A percentile compares a stretch with the other conserved stretches of the same genome.
phyloP scores from a whole-genome alignment of 53 echinoderm and acorn worm genomes.

The Arbacia lixula region DNA sequence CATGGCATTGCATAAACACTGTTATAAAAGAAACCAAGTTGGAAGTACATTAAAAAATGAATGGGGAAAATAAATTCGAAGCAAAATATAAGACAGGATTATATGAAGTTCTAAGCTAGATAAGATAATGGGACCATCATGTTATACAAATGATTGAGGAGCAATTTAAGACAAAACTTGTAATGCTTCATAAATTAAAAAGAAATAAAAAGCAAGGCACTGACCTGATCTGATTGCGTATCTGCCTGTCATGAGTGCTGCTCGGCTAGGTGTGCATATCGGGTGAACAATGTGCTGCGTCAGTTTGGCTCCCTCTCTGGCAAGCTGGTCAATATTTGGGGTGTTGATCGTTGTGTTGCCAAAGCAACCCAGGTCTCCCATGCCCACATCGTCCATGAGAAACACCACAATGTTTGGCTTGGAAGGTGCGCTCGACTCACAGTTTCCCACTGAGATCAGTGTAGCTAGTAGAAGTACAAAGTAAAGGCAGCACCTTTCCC shows the following conservation, averaged over 20 bases:
- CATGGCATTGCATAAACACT: no score
- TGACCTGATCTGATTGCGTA: slow-evolving; percentile 62
- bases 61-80: no score
- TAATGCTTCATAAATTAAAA: no score
- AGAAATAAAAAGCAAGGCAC: no score
- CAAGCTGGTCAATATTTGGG: slow-evolving; percentile 89
- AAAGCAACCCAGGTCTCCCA: slow-evolving; percentile 95
- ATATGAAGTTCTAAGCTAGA: no score
- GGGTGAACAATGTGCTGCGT: slow-evolving; percentile 92
- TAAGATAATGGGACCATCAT: no score
- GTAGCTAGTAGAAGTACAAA: slow-evolving; percentile 4
- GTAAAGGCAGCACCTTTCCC: no score
- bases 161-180: no score
- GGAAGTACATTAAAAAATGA: no score
- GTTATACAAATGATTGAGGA: no score
- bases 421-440: not conserved
- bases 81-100: no score
- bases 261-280: slow-evolving; percentile 94
- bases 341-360: slow-evolving; percentile 89
- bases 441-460: not conserved
- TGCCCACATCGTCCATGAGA: slow-evolving; percentile 94
- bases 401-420: slow-evolving; percentile 85
- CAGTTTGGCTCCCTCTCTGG: slow-evolving; percentile 89
- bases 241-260: slow-evolving; percentile 92
- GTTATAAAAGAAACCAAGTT: no score